Evolutionary conservation across 2,797 vertebrate species (phyloP).

Genomic region (Melopsittacus undulatus): DNA sequence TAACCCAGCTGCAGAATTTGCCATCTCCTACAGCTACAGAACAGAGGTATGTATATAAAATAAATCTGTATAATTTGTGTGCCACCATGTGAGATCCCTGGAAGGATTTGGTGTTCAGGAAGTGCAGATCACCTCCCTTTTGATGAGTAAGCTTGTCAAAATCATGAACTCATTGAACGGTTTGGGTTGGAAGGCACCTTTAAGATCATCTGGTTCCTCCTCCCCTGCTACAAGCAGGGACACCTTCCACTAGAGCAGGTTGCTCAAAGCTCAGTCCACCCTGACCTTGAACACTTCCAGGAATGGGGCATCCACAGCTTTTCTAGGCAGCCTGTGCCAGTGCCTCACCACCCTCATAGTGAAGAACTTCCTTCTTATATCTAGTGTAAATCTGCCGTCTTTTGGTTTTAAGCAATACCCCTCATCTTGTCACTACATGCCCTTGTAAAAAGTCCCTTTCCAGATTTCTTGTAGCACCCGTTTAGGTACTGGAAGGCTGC

Average conservation of each 20-base stretch:
- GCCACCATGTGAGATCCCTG: background rate
- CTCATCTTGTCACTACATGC: background rate
- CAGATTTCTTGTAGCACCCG: background rate
- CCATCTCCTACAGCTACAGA: background rate
- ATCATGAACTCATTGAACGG: no score
- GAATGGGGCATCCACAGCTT: background rate
- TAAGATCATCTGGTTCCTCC: background rate
- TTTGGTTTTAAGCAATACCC: background rate
- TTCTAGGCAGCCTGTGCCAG: background rate
- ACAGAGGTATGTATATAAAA: background rate
- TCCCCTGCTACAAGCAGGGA: background rate
- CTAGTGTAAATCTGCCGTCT: background rate
- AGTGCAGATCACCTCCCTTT: background rate
- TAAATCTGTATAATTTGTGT: background rate
- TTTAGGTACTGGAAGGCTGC: background rate
- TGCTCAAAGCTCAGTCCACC: background rate
- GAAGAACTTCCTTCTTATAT: background rate
- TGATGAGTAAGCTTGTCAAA: background rate
- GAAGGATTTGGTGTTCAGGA: background rate
- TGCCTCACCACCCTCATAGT: background rate
- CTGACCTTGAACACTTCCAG: background rate
- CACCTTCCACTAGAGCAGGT: background rate
- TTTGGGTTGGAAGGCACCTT: background rate
- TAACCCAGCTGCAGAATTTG: background rate
- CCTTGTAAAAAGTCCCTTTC: background rate